These are phyloP conservation scores for Naja naja DNA, from an alignment of 2,113 vertebrate species.

Conservation along the genomic window DNA sequence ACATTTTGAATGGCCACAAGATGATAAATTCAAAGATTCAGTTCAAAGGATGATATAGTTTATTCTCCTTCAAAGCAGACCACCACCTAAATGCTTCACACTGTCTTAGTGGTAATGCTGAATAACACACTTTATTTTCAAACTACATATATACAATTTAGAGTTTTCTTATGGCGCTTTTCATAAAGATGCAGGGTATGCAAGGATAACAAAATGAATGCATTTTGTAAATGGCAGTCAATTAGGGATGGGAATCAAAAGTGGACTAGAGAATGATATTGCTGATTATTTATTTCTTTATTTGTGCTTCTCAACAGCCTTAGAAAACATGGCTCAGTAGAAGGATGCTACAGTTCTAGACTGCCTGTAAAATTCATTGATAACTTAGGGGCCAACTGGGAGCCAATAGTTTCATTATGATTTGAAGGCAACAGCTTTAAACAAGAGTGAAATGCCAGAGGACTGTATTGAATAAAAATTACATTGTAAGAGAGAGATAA, in stretches of 20 bases:
- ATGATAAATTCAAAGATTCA: background rate
- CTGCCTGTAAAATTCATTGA: background rate
- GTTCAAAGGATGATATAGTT: background rate
- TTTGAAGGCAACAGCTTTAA: background rate
- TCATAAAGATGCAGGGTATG: background rate
- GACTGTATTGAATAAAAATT: background rate
- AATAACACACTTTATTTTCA: background rate
- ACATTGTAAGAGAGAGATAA: background rate
- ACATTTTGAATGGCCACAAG: background rate
- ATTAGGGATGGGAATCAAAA: background rate
- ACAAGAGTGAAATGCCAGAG: background rate
- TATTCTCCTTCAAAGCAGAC: background rate
- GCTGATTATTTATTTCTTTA: background rate
- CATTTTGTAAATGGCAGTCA: background rate
- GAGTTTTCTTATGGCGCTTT: background rate
- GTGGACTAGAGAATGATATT: background rate
- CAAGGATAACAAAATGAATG: background rate
- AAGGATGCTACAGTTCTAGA: background rate
- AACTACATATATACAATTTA: background rate
- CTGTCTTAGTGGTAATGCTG: background rate
- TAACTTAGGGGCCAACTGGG: background rate
- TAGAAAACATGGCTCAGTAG: background rate
- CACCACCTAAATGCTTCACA: background rate
- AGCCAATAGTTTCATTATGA: background rate
- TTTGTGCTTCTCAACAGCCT: background rate